phyloP scores from a whole-genome alignment of 1,140 invertebrate species.

The Trypoxylus dichotomus region DNA sequence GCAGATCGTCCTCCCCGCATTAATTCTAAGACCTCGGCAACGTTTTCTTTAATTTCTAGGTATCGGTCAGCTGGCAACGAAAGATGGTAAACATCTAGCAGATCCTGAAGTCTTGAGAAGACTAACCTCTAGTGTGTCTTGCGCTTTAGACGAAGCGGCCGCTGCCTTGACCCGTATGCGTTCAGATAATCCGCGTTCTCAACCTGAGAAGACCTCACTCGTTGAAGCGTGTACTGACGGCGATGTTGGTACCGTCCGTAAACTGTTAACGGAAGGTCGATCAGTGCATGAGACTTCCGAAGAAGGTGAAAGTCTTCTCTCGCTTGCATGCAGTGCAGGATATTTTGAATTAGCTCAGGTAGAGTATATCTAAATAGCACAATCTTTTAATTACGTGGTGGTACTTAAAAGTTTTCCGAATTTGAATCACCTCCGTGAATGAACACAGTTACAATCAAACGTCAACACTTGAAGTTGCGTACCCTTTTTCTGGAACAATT shows the following conservation, averaged over 20 bases:
- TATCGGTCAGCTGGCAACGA: constrained; percentile 73
- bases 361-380: neutral
- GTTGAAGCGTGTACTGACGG: constrained; percentile 91
- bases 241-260: constrained; percentile 86
- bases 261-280: constrained; percentile 86
- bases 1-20: too few species aligned
- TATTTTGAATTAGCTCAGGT: constrained; percentile 93
- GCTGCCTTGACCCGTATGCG: constrained; percentile 93
- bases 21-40: too few species aligned
- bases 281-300: constrained; percentile 91
- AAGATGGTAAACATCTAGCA: constrained; percentile 77
- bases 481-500: too few species aligned
- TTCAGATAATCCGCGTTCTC: constrained; percentile 67
- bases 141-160: constrained; percentile 93
- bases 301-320: constrained; percentile 89
- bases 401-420: too few species aligned
- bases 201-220: constrained; percentile 64
- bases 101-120: constrained; percentile 81
- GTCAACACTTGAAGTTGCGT: too few species aligned
- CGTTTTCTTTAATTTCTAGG: constrained; percentile 56
- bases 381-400: too few species aligned
- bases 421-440: too few species aligned
- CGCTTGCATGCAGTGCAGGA: constrained; percentile 89
- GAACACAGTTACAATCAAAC: too few species aligned
- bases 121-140: constrained; percentile 86